Base-by-base conservation (phyloP, 1,140 invertebrate species). In the Leptinotarsa defecta region DNA sequence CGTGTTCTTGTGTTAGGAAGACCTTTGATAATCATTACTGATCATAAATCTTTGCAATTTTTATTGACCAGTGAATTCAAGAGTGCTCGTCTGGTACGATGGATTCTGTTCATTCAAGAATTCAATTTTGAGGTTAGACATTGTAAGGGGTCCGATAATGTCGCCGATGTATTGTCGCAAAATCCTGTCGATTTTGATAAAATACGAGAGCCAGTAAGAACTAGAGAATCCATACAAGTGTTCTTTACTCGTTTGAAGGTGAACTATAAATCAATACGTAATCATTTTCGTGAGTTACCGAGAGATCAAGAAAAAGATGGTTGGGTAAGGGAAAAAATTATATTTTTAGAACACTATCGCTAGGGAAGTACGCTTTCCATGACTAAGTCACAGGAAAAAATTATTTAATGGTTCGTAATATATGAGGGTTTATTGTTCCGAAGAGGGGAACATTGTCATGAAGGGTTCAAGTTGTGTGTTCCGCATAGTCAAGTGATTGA, bases 31-130 rank as follows among this genome's bases (percentile, higher is more conserved):
- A 83, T 88, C 19, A 71, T 82, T 72, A 88, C 87, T 0, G 87
- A 89, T 75, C 86, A 89, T 76, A 82, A 86, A 72, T 80, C 84
- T 0, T 77, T 88, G 34, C 81, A 71, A 11, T 88, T 85, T 81
- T 77, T 89, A 3, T 81, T 79, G 22, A 77, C 78, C 8, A 84
- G 85, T 27, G 84, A 83, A 68, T 83, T 86, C 68, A 79, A 81
- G 24, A 85, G 78, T 43, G 79, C 82, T 20, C 69, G 86, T 71
- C 74, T 89, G 3, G 84, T 82, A 4, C 73, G 86, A n/a, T 89
- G 87, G 86, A 74, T 76, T 17, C 43, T 86, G 43, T 74, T 79
- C 71, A 71, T 88, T 13, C 86, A 87, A 79, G 81, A 85, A 52
- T 88, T 84, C 79, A 62, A 84, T 57, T 86, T 85, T 75, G 48